Conservation (phyloP, 2,888 invertebrate species). For the Cosmorhoe ocellata region DNA sequence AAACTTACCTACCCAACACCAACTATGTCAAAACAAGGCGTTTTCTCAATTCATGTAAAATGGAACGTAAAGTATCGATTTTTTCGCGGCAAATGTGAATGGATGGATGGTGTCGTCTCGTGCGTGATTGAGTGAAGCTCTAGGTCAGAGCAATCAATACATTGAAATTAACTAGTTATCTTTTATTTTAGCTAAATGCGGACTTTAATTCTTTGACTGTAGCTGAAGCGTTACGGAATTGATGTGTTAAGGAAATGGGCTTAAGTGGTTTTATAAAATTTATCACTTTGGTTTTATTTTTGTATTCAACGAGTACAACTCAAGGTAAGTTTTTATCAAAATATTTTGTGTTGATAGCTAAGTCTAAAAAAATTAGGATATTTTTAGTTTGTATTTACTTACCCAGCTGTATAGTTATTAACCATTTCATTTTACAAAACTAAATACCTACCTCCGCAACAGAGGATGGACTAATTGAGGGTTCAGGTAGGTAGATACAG, state of each 20-base stretch:
- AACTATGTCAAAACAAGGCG: slow-evolving; percentile 15
- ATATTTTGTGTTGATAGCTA: no score
- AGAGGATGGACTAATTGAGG: no score
- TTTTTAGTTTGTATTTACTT: no score
- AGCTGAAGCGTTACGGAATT: slow-evolving; percentile 1
- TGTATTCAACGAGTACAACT: slow-evolving; percentile 8
- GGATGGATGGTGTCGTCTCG: slow-evolving; percentile 34
- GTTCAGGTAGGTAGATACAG: no score
- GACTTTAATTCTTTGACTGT: not conserved
- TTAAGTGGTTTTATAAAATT: slow-evolving; percentile 19
- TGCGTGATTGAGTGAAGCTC: slow-evolving; percentile 6
- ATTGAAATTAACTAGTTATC: slow-evolving; percentile 25
- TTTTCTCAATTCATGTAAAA: slow-evolving; percentile 27
- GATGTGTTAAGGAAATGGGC: slow-evolving; percentile 18
- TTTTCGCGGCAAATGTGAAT: slow-evolving; percentile 47
- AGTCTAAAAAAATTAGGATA: no score
- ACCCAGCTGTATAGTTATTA: no score
- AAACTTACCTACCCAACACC: no score
- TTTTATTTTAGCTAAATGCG: slow-evolving; percentile 14
- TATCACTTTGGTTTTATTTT: slow-evolving; percentile 18
- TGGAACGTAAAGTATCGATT: slow-evolving; percentile 54
- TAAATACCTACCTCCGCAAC: no score
- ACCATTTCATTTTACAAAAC: no score
- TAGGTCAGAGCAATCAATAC: slow-evolving; percentile 26
- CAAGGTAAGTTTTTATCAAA: slow-evolving; percentile 12